Evolutionary conservation across 2,888 invertebrate genomes (phyloP).

Genomic region (Leptinotarsa juncta): DNA sequence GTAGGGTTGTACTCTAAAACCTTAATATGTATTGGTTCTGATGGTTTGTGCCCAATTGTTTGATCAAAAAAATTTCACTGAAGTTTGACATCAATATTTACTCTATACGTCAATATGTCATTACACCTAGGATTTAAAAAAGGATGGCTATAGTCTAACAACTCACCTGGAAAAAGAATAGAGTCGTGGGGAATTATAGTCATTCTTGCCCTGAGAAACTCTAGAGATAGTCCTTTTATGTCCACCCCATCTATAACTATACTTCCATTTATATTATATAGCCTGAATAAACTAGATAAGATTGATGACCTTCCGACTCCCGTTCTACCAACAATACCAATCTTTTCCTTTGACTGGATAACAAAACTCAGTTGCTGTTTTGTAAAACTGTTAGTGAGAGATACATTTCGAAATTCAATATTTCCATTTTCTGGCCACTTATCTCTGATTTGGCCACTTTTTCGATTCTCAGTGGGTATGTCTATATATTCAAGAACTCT

Average conservation of each 20-base stretch:
- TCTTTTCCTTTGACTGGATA: slow-evolving; percentile 77
- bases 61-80: too few relatives aligned
- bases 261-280: slow-evolving; percentile 82
- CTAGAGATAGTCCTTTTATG: slow-evolving; percentile 65
- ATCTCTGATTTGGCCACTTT: slow-evolving; percentile 67
- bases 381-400: slow-evolving; percentile 76
- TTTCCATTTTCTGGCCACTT: slow-evolving; percentile 80
- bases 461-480: slow-evolving; percentile 62
- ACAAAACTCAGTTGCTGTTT: slow-evolving; percentile 74
- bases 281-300: slow-evolving; percentile 69
- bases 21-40: too few relatives aligned
- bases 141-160: background rate
- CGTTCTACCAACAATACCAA: slow-evolving; percentile 85
- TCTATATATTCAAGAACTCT: slow-evolving; percentile 71
- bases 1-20: too few relatives aligned
- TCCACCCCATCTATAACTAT: slow-evolving; percentile 67
- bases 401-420: slow-evolving; percentile 72
- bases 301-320: slow-evolving; percentile 88
- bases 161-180: slow-evolving; percentile 68
- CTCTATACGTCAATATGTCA: too few relatives aligned
- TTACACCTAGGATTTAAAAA: background rate
- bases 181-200: slow-evolving; percentile 70
- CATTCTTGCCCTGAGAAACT: slow-evolving; percentile 65
- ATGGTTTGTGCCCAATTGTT: too few relatives aligned
- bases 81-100: too few relatives aligned